phyloP scores from a whole-genome alignment of 2,888 invertebrate species.

The Oscheius onirici region DNA sequence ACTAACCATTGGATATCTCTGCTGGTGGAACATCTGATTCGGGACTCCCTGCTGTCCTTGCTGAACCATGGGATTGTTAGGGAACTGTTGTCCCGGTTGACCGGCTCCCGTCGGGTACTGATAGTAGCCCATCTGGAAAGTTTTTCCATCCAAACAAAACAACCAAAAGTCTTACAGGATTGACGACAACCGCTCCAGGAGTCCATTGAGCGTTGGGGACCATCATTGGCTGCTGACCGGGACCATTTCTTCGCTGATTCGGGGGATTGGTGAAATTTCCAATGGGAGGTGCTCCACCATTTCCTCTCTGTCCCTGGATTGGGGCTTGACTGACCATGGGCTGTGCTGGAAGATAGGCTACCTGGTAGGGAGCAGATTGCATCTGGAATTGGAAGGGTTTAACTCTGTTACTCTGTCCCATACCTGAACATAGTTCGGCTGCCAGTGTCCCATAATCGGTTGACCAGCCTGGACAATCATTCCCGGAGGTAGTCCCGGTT shows the following conservation, averaged over 20 bases:
- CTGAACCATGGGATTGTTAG: slow-evolving; percentile 15
- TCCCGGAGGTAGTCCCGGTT: slow-evolving; percentile 6
- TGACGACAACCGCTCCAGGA: slow-evolving; percentile 1
- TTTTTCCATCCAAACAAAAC: too few species aligned
- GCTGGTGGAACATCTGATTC: slow-evolving; percentile 25
- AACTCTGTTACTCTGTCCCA: not conserved
- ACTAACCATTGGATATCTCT: slow-evolving; percentile 15
- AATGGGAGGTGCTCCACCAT: not conserved
- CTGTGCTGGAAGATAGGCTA: slow-evolving; percentile 2
- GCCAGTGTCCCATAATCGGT: slow-evolving; percentile 20
- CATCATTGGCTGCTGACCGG: slow-evolving; percentile 1
- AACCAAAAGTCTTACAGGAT: too few species aligned
- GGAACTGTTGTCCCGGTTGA: slow-evolving; percentile 26
- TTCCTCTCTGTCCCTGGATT: slow-evolving; percentile 11
- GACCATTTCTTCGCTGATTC: slow-evolving; percentile 11
- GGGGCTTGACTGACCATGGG: slow-evolving; percentile 6
- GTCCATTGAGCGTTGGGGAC: slow-evolving; percentile 16
- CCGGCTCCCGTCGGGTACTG: slow-evolving; percentile 17
- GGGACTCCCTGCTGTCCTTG: slow-evolving; percentile 28
- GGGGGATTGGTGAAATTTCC: slow-evolving; percentile 5
- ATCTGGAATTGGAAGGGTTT: not conserved
- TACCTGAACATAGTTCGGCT: slow-evolving; percentile 11
- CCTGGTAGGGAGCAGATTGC: slow-evolving; percentile 10
- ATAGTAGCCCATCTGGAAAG: slow-evolving; percentile 23
- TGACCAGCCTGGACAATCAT: slow-evolving; percentile 9